phyloP scores from a whole-genome alignment of 2,888 invertebrate species.

The Xestia xanthographa region DNA sequence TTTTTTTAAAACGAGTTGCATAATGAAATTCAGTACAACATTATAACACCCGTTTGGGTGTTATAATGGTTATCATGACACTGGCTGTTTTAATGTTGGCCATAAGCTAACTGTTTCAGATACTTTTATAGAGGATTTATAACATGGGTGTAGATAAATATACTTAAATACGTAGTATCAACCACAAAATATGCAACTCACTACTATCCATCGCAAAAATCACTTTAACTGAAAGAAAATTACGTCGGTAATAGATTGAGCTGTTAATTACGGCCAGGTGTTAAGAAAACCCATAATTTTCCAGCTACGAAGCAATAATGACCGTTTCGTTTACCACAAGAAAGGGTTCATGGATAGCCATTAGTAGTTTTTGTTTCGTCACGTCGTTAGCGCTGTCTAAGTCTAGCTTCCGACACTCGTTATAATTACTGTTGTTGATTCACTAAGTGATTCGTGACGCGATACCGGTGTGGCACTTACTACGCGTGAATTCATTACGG shows the following conservation, averaged over 20 bases:
- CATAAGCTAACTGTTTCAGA: too few species aligned
- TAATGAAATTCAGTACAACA: too few species aligned
- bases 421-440: constrained; percentile 63
- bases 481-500: constrained; percentile 6
- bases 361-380: constrained; percentile 69
- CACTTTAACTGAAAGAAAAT: constrained; percentile 58
- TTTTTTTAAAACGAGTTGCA: too few species aligned
- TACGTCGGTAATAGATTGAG: constrained; percentile 39
- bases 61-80: too few species aligned
- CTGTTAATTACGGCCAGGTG: constrained; percentile 57
- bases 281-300: constrained; percentile 66
- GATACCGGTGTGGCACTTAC: constrained; percentile 14
- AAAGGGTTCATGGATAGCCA: constrained; percentile 65
- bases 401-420: constrained; percentile 63
- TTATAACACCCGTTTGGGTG: too few species aligned
- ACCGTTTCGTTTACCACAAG: constrained; percentile 65
- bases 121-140: too few species aligned
- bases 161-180: background rate
- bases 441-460: constrained; percentile 62
- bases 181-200: constrained; percentile 1
- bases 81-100: too few species aligned
- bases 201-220: constrained; percentile 53
- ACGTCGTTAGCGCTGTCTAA: constrained; percentile 57
- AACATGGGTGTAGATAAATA: background rate
- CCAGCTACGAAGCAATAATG: constrained; percentile 56